Evolutionary conservation across 2,113 vertebrate genomes (phyloP).

Genomic region (Lepisosteus osseus): DNA sequence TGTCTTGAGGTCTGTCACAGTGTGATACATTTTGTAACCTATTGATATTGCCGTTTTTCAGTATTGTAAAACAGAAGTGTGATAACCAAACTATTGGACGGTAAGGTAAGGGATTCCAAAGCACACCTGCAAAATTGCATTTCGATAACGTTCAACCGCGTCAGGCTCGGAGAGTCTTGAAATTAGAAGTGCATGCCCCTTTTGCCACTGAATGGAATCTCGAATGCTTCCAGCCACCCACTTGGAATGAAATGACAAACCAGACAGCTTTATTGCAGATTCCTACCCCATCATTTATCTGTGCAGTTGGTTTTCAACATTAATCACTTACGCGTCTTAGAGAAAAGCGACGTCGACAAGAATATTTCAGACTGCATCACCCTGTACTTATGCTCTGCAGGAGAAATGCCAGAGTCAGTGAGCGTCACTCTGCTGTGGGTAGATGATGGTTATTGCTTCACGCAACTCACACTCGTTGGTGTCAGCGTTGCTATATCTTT

Average conservation of each 20-base stretch:
- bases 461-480: not conserved
- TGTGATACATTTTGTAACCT: too few relatives aligned
- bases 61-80: too few relatives aligned
- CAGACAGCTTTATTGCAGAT: conserved; percentile 18
- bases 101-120: too few relatives aligned
- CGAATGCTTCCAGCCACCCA: too few relatives aligned
- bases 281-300: conserved; percentile 16
- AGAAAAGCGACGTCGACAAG: conserved; percentile 4
- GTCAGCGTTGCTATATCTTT: not conserved
- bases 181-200: too few relatives aligned
- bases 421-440: not conserved
- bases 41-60: too few relatives aligned
- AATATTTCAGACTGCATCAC: conserved; percentile 2
- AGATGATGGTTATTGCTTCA: not conserved
- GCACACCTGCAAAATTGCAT: too few relatives aligned
- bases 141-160: too few relatives aligned
- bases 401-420: not conserved
- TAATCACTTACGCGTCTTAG: not conserved
- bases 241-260: not conserved
- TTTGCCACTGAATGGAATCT: too few relatives aligned
- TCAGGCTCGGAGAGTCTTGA: too few relatives aligned
- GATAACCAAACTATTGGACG: too few relatives aligned
- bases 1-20: too few relatives aligned
- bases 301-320: conserved; percentile 19
- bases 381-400: conserved; percentile 4